These are phyloP conservation scores for Graptemys geographica DNA, from an alignment of 2,797 vertebrate genomes.

Conservation along the genomic window DNA sequence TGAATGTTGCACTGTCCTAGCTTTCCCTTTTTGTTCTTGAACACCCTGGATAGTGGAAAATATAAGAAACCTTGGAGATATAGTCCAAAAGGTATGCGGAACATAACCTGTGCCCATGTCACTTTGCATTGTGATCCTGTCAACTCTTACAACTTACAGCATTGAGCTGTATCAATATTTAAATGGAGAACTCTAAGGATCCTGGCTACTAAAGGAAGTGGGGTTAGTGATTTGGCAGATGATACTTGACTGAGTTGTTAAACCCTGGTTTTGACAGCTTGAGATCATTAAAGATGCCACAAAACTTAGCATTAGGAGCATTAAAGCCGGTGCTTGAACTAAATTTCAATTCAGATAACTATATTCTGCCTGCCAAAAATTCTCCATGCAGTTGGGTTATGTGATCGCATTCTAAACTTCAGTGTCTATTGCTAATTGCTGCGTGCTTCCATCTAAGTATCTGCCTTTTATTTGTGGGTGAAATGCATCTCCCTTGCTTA, in stretches of 20 bases:
- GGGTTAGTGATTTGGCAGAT: background rate
- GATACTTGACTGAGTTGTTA: background rate
- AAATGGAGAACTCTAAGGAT: background rate
- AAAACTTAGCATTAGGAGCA: background rate
- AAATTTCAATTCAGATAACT: background rate
- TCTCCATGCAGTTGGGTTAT: background rate
- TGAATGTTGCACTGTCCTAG: background rate
- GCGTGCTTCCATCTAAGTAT: background rate
- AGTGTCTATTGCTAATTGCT: background rate
- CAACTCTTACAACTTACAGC: background rate
- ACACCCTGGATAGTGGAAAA: background rate
- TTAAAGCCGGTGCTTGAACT: background rate
- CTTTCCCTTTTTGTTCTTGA: background rate
- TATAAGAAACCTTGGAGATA: background rate
- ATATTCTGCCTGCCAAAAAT: background rate
- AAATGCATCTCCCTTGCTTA: accelerated
- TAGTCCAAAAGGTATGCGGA: accelerated
- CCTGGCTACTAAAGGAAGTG: background rate
- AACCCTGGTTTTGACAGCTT: background rate
- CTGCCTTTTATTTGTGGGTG: background rate
- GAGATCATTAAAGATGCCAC: background rate
- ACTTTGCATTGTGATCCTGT: accelerated
- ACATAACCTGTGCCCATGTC: accelerated
- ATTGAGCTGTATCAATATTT: background rate
- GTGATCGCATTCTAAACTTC: background rate